These are phyloP conservation scores for Tinea semifulvella DNA, from an alignment of 2,888 invertebrate genomes.

Conservation along the genomic window DNA sequence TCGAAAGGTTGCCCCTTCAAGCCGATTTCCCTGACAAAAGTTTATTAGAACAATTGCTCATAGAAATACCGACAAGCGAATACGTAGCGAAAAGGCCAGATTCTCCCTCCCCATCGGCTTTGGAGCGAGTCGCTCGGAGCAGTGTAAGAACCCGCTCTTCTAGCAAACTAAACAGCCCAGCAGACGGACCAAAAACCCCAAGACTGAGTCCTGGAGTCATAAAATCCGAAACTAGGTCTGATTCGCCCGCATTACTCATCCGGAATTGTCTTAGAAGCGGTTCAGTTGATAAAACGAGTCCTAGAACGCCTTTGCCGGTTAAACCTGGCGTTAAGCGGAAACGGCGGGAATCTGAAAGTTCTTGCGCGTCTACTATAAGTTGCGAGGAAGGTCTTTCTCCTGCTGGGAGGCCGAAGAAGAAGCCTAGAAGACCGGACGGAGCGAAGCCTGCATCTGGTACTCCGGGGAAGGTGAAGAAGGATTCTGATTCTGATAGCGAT, in stretches of 20 bases:
- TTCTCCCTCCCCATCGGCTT: slow-evolving; percentile 54
- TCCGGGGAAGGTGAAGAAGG: slow-evolving; percentile 63
- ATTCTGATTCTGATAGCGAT: slow-evolving; percentile 81
- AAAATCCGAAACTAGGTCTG: slow-evolving; percentile 38
- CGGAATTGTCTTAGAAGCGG: slow-evolving; percentile 43
- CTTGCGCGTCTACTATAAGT: slow-evolving; percentile 70
- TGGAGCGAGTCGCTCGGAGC: slow-evolving; percentile 53
- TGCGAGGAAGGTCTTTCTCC: slow-evolving; percentile 61
- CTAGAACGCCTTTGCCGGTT: slow-evolving; percentile 21
- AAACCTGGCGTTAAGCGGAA: slow-evolving; percentile 70
- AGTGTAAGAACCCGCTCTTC: slow-evolving; percentile 73
- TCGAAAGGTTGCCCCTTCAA: slow-evolving; percentile 48
- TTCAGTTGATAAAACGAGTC: slow-evolving; percentile 46
- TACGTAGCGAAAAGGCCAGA: slow-evolving; percentile 57
- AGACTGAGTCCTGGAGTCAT: slow-evolving; percentile 48
- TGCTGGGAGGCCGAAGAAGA: slow-evolving; percentile 44
- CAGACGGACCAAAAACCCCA: slow-evolving; percentile 58
- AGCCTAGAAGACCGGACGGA: slow-evolving; percentile 39
- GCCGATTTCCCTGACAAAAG: slow-evolving; percentile 67
- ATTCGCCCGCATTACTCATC: slow-evolving; percentile 42
- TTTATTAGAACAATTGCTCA: slow-evolving; percentile 79
- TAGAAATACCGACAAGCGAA: slow-evolving; percentile 82
- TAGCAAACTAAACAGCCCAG: slow-evolving; percentile 74
- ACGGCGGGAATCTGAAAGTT: slow-evolving; percentile 82
- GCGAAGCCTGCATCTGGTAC: slow-evolving; percentile 20